Conservation (phyloP, 2,888 invertebrate genomes). For the Brenthis hecate region DNA sequence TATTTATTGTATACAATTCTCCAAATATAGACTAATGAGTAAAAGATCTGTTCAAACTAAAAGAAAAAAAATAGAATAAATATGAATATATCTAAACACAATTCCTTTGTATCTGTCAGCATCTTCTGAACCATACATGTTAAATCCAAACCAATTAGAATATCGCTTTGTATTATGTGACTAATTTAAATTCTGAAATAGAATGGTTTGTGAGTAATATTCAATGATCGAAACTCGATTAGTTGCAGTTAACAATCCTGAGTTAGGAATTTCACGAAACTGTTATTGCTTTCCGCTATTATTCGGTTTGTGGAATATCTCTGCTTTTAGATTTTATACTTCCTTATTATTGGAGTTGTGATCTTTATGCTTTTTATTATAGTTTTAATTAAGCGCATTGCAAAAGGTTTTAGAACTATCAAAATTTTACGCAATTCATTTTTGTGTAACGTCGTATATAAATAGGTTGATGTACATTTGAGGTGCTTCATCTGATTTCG, state of each 20-base stretch:
- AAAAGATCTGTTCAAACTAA: too few relatives aligned
- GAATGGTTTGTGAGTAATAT: slow-evolving; percentile 9
- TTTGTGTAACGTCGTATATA: too few relatives aligned
- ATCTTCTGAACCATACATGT: slow-evolving; percentile 26
- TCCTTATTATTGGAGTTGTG: neutral
- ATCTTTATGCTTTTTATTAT: neutral
- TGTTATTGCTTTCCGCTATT: slow-evolving; percentile 21
- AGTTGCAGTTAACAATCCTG: slow-evolving; percentile 12
- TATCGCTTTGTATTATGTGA: slow-evolving; percentile 14
- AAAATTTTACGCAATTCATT: too few relatives aligned
- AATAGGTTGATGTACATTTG: too few relatives aligned
- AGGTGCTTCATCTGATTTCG: too few relatives aligned
- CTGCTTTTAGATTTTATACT: slow-evolving; percentile 8
- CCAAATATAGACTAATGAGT: too few relatives aligned
- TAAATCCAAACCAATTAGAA: slow-evolving; percentile 27
- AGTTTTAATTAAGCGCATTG: too few relatives aligned
- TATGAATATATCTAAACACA: neutral
- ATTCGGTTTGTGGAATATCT: slow-evolving; percentile 18
- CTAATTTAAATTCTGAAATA: slow-evolving; percentile 20
- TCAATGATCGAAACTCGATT: slow-evolving; percentile 18
- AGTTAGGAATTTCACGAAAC: slow-evolving; percentile 13
- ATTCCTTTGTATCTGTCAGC: slow-evolving; percentile 15
- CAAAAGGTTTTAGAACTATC: too few relatives aligned
- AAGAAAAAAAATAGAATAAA: too few relatives aligned
- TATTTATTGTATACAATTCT: too few relatives aligned